Percentiles rank a stretch among this genome's conserved stretches.
These are phyloP conservation scores for Lasioglossum villosulum DNA, from an alignment of 2,888 invertebrate species.

Conservation along the genomic window DNA sequence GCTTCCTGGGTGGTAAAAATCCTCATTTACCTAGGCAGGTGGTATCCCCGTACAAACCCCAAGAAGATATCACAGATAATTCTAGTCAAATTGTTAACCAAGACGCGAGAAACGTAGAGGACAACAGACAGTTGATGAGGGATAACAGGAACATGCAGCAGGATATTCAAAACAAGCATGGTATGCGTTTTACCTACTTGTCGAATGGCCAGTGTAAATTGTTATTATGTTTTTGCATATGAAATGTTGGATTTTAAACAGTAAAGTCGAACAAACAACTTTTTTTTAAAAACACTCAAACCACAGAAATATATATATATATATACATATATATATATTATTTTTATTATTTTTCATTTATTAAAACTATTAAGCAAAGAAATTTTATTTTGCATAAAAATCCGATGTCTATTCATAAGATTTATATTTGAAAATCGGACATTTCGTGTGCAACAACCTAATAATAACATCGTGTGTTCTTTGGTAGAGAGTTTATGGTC, in stretches of 20 bases:
- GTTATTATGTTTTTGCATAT: not conserved
- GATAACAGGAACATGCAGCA: conserved; percentile 77
- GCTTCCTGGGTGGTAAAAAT: conserved; percentile 90
- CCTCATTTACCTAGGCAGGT: conserved; percentile 94
- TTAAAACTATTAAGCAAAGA: too few species aligned
- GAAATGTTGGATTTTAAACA: too few species aligned
- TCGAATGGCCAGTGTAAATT: not conserved
- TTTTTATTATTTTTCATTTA: too few species aligned
- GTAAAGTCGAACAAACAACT: too few species aligned
- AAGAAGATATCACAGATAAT: conserved; percentile 88
- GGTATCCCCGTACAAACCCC: conserved; percentile 95
- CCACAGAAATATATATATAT: too few species aligned
- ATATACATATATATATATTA: too few species aligned
- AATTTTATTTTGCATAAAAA: too few species aligned
- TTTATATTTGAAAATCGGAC: not conserved
- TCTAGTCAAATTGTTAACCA: conserved; percentile 80
- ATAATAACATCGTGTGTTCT: conserved; percentile 12
- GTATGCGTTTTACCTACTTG: conserved; percentile 59
- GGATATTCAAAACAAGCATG: conserved; percentile 79
- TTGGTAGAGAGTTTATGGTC: conserved; percentile 81
- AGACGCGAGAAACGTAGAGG: conserved; percentile 73
- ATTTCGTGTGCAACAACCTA: not conserved
- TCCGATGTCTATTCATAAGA: too few species aligned
- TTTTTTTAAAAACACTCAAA: too few species aligned
- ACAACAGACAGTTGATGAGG: conserved; percentile 74